A percentile compares a stretch with the other conserved stretches of the same genome.
phyloP scores from a whole-genome alignment of 2,888 invertebrate species.

The Hypomecis punctinalis region DNA sequence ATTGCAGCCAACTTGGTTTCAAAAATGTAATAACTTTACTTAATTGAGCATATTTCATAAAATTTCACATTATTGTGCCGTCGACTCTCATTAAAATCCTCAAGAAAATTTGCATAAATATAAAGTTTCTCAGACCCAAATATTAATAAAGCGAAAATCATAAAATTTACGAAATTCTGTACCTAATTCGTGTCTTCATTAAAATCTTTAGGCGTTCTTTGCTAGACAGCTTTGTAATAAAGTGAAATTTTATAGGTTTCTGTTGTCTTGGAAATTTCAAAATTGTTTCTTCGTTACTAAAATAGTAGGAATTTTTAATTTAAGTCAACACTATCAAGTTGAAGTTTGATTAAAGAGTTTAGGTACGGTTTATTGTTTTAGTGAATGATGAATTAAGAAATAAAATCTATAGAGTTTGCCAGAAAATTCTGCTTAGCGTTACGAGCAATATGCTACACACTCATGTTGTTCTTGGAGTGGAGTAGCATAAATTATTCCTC shows the following conservation, averaged over 20 bases:
- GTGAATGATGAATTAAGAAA: no score
- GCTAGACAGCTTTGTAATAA: conserved; percentile 7
- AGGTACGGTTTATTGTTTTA: no score
- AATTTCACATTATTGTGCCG: conserved; percentile 20
- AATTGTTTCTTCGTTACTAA: conserved; percentile 1
- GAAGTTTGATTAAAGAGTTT: no score
- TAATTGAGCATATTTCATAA: conserved; percentile 16
- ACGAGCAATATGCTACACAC: no score
- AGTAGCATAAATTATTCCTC: no score
- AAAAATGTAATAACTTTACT: conserved; percentile 8
- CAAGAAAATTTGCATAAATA: conserved; percentile 30
- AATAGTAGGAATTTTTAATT: conserved; percentile 1
- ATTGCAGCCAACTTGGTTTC: conserved; percentile 1
- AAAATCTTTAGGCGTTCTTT: conserved; percentile 11
- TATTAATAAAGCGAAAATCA: conserved; percentile 24
- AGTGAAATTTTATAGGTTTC: background rate
- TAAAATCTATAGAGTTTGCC: no score
- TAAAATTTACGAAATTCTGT: conserved; percentile 19
- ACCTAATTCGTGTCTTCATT: conserved; percentile 11
- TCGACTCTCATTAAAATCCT: conserved; percentile 24
- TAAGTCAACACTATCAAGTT: background rate
- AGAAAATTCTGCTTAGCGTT: no score
- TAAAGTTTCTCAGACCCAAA: conserved; percentile 25
- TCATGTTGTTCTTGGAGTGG: no score
- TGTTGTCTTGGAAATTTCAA: background rate